Percentiles rank a stretch among this genome's conserved stretches.
Evolutionary conservation across 2,113 vertebrate species (phyloP).

Genomic region (Dasyornis broadbenti): DNA sequence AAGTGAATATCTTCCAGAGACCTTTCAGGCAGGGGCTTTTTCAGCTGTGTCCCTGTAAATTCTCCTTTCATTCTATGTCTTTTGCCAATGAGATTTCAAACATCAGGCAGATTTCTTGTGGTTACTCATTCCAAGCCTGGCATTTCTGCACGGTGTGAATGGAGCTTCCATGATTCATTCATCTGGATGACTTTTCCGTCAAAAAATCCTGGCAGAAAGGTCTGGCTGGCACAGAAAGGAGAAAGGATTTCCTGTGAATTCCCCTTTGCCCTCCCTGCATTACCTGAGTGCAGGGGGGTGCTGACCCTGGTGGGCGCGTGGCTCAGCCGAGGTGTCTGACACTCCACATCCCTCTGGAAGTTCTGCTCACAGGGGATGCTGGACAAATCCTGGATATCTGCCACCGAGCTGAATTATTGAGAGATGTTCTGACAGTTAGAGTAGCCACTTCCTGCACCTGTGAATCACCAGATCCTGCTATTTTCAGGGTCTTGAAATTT

Average conservation of each 20-base stretch:
- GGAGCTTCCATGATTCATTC: background rate
- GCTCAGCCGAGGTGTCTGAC: constrained; percentile 26
- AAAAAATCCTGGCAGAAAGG: background rate
- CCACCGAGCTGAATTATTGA: constrained; percentile 59
- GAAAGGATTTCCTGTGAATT: background rate
- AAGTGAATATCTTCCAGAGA: background rate
- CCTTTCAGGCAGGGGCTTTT: background rate
- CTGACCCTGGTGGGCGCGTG: constrained; percentile 60
- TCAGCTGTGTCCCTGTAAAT: background rate
- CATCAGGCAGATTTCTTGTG: background rate
- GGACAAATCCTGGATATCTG: constrained; percentile 76
- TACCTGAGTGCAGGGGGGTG: constrained; percentile 73
- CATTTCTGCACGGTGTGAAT: fast-evolving
- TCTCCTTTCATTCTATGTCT: background rate
- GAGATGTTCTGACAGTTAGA: constrained; percentile 35
- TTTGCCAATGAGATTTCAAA: background rate
- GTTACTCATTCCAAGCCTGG: background rate
- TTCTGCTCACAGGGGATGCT: constrained; percentile 62
- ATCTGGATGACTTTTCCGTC: background rate
- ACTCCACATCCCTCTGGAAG: background rate
- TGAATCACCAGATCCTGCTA: background rate
- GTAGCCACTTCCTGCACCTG: background rate
- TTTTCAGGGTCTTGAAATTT: background rate
- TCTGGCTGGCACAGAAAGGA: background rate
- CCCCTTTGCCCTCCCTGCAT: background rate